Percentiles rank a stretch among this genome's conserved stretches.
Evolutionary conservation across 1,140 invertebrate genomes (phyloP).

Genomic region (Cotesia typhae): DNA sequence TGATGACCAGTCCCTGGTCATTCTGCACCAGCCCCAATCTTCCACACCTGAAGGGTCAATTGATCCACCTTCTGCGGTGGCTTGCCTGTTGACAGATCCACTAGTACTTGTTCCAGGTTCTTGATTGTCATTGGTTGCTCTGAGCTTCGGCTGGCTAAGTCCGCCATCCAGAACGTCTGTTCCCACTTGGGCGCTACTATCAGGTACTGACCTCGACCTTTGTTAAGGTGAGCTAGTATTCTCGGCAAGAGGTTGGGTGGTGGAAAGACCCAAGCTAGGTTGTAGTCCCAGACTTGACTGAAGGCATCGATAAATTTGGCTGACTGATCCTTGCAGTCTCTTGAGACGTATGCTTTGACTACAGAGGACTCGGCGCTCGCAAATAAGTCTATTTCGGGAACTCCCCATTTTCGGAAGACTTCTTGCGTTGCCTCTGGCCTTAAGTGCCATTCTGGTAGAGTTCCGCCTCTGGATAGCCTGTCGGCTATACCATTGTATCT

Average conservation of each 20-base stretch:
- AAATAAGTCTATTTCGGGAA: slow-evolving; percentile 52
- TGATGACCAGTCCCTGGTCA: slow-evolving; percentile 14
- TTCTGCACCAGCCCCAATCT: background rate
- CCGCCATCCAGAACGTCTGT: slow-evolving; percentile 26
- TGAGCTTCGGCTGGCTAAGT: background rate
- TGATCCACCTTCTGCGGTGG: no score
- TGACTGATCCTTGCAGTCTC: slow-evolving; percentile 42
- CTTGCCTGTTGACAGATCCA: slow-evolving; percentile 21
- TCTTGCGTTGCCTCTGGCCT: slow-evolving; percentile 40
- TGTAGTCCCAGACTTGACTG: slow-evolving; percentile 47
- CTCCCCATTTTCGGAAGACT: slow-evolving; percentile 51
- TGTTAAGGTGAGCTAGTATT: slow-evolving; percentile 51
- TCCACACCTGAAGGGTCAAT: no score
- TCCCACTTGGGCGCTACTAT: slow-evolving; percentile 23
- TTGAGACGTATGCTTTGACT: slow-evolving; percentile 46
- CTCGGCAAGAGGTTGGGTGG: slow-evolving; percentile 53
- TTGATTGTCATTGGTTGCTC: slow-evolving; percentile 3
- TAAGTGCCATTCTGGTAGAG: slow-evolving; percentile 54
- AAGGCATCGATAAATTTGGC: slow-evolving; percentile 51
- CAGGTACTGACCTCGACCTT: slow-evolving; percentile 23
- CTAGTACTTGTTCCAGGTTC: slow-evolving; percentile 9
- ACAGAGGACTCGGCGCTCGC: slow-evolving; percentile 50
- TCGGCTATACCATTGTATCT: slow-evolving; percentile 51
- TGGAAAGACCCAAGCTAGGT: slow-evolving; percentile 56
- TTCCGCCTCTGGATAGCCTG: slow-evolving; percentile 44